A percentile compares a stretch with the other conserved stretches of the same genome.
Evolutionary conservation across 2,113 vertebrate genomes (phyloP).

Genomic region (Larimichthys polyactis): DNA sequence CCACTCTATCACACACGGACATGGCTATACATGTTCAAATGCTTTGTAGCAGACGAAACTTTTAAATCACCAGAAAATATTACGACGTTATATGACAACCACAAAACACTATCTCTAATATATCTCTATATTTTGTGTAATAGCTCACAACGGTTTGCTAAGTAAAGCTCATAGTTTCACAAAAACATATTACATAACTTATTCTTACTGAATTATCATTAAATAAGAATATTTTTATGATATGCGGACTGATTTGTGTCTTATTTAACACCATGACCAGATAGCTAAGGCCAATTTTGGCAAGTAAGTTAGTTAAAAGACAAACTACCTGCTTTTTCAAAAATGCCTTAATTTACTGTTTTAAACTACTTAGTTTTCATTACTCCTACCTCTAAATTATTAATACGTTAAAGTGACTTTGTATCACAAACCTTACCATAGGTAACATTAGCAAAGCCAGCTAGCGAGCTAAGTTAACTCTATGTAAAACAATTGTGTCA

Average conservation of each 20-base stretch:
- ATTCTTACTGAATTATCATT: too few species aligned
- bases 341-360: background rate
- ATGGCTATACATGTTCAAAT: background rate
- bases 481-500: too few species aligned
- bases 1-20: background rate
- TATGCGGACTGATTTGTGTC: constrained; percentile 5
- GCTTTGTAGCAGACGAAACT: background rate
- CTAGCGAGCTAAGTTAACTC: background rate
- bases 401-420: background rate
- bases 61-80: background rate
- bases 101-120: background rate
- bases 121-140: background rate
- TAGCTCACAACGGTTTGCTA: too few species aligned
- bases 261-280: background rate
- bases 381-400: background rate
- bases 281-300: background rate
- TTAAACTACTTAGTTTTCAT: background rate
- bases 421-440: background rate
- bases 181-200: background rate
- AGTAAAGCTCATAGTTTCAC: background rate
- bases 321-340: background rate
- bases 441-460: background rate
- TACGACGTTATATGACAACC: background rate
- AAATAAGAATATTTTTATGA: background rate
- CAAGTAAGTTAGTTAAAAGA: background rate